Conservation (phyloP, 2,888 invertebrate genomes). For the Entomobrya multifasciata region DNA sequence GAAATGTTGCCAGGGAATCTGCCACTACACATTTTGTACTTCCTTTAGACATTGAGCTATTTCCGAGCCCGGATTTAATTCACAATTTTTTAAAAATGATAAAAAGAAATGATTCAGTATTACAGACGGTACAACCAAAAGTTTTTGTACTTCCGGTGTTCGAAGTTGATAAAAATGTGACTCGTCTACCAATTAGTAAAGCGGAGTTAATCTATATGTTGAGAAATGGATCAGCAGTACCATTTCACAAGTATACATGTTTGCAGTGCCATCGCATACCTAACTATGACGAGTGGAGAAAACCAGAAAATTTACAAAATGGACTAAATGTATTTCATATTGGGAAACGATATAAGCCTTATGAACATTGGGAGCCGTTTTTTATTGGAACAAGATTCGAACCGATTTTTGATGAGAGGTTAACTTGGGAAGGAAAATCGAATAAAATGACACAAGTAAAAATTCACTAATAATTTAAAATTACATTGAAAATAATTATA, state of each 20-base stretch:
- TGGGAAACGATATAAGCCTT: constrained; percentile 90
- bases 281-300: constrained; percentile 91
- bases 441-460: constrained; percentile 97
- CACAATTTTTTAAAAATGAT: constrained; percentile 92
- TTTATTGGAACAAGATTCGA: constrained; percentile 94
- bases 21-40: constrained; percentile 91
- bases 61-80: constrained; percentile 92
- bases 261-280: constrained; percentile 94
- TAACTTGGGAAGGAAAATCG: constrained; percentile 97
- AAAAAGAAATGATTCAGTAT: constrained; percentile 83
- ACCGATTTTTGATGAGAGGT: constrained; percentile 93
- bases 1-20: constrained; percentile 92
- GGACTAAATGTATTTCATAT: constrained; percentile 89
- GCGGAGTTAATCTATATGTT: constrained; percentile 87
- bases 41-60: constrained; percentile 92
- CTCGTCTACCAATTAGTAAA: constrained; percentile 86
- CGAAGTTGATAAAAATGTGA: constrained; percentile 87
- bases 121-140: constrained; percentile 83
- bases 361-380: constrained; percentile 95
- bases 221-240: constrained; percentile 89
- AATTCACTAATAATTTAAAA: no score
- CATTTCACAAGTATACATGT: constrained; percentile 95
- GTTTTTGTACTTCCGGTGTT: constrained; percentile 95
- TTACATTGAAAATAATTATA: no score
- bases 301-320: constrained; percentile 80